Evolutionary conservation across 2,888 invertebrate genomes (phyloP).

Genomic region (Galerucella pusilla): DNA sequence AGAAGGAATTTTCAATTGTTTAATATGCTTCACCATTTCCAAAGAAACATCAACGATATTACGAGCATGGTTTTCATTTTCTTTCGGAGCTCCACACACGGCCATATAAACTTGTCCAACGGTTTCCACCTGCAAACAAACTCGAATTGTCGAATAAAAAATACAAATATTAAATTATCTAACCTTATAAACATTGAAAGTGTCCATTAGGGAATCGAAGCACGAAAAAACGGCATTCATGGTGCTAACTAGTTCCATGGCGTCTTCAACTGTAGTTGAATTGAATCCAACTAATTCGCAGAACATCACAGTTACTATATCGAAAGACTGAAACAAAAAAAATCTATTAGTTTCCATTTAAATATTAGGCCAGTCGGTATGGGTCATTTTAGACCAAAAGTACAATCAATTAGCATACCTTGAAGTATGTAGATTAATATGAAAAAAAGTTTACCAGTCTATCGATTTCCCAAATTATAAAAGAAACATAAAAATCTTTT

Average conservation of each 20-base stretch:
- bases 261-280: conserved; percentile 70
- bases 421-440: too few species aligned
- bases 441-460: too few species aligned
- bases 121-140: conserved; percentile 82
- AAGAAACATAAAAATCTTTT: too few species aligned
- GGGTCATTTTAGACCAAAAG: too few species aligned
- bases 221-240: conserved; percentile 89
- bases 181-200: conserved; percentile 89
- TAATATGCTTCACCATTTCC: conserved; percentile 77
- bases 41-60: conserved; percentile 83
- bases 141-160: background rate
- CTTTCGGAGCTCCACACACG: conserved; percentile 88
- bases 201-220: conserved; percentile 85
- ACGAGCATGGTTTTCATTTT: conserved; percentile 77
- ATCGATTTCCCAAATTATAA: too few species aligned
- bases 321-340: conserved; percentile 72
- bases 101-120: conserved; percentile 94
- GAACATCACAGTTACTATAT: conserved; percentile 82
- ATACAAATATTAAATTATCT: background rate
- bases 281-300: conserved; percentile 76
- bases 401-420: too few species aligned
- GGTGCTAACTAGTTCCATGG: conserved; percentile 84
- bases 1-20: conserved; percentile 73
- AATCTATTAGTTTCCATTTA: background rate
- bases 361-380: too few species aligned